Percentiles rank a stretch among this genome's conserved stretches.
Evolutionary conservation across 2,888 invertebrate species (phyloP).

Genomic region (Microchrysa polita): DNA sequence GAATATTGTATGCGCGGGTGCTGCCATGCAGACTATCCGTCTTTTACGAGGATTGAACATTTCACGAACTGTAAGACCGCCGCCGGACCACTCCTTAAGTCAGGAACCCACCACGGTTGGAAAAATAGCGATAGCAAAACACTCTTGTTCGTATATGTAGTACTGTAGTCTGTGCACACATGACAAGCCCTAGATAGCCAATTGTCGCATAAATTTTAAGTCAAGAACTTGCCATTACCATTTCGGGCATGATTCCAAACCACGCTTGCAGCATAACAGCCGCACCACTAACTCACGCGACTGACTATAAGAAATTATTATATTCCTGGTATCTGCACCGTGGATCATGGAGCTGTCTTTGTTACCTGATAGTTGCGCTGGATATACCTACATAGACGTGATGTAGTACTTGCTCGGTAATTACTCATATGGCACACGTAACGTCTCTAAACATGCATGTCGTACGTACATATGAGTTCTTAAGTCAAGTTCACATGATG

Average conservation of each 20-base stretch:
- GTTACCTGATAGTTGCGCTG: neutral
- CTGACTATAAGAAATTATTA: neutral
- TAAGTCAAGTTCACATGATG: constrained; percentile 22
- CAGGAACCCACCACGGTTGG: neutral
- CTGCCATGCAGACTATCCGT: neutral
- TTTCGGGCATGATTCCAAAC: constrained; percentile 1
- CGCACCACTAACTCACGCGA: no score
- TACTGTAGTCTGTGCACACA: neutral
- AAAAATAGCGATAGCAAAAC: neutral
- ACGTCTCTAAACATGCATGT: neutral
- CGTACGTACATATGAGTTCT: neutral
- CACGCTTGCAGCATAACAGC: neutral
- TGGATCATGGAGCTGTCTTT: neutral
- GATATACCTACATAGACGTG: neutral
- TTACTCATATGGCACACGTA: constrained; percentile 17
- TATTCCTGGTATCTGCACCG: constrained; percentile 5
- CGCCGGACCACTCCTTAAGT: constrained; percentile 14
- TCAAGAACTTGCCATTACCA: constrained; percentile 6
- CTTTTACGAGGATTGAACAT: neutral
- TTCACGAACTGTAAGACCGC: constrained; percentile 3
- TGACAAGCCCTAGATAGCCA: constrained; percentile 21
- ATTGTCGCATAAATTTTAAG: constrained; percentile 10
- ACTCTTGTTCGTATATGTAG: neutral
- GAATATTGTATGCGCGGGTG: constrained; percentile 5
- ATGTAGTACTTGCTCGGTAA: constrained; percentile 5